phyloP scores from a whole-genome alignment of 2,113 vertebrate species.

The Cnemophilus loriae region DNA sequence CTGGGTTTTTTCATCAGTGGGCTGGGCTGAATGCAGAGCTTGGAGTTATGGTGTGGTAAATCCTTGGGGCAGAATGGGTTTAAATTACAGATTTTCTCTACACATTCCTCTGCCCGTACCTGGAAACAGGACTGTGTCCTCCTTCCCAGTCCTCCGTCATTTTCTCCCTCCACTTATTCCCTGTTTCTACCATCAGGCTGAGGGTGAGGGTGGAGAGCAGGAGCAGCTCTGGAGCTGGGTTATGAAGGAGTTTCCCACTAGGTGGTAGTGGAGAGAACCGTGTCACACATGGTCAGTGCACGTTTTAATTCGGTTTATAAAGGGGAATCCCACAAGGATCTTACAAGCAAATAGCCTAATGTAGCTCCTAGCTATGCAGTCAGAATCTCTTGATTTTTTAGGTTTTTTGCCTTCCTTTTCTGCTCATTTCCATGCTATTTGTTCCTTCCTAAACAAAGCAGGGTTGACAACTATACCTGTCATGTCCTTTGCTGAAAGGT shows the following conservation, averaged over 20 bases:
- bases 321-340: not conserved
- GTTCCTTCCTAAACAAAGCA: not conserved
- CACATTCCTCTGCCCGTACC: not conserved
- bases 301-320: not conserved
- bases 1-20: not conserved
- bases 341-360: not conserved
- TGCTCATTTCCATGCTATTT: not conserved
- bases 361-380: not conserved
- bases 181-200: not conserved
- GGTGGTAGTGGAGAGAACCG: slow-evolving; percentile 42
- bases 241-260: slow-evolving; percentile 27
- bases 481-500: not conserved
- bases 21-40: not conserved
- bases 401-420: not conserved
- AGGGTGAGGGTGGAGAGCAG: not conserved
- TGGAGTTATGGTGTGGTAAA: not conserved
- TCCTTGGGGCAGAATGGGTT: not conserved
- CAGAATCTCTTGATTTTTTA: not conserved
- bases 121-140: not conserved
- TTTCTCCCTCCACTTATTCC: not conserved
- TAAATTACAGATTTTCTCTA: not conserved
- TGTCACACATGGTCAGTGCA: not conserved
- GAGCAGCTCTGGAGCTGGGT: not conserved
- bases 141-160: not conserved
- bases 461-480: not conserved